Evolutionary conservation across 2,113 vertebrate genomes (phyloP).

Genomic region (Lophochroa leadbeateri): DNA sequence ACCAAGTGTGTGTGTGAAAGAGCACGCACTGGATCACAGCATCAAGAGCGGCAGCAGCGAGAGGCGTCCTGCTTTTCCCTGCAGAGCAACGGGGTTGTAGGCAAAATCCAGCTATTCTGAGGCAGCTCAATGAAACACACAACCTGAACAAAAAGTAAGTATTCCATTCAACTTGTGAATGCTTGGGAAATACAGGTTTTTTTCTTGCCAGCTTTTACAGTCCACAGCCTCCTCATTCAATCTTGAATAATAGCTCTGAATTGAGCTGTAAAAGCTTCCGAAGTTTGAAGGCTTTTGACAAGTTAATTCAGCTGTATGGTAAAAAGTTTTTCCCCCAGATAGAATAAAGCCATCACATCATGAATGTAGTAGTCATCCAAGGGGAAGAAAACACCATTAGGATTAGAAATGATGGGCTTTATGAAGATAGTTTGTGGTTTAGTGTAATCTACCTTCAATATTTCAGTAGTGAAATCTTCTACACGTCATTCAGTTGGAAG

Average conservation of each 20-base stretch:
- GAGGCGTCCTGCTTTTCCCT: background rate
- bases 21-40: background rate
- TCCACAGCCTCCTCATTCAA: constrained; percentile 75
- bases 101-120: constrained; percentile 51
- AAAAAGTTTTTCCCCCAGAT: constrained; percentile 78
- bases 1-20: background rate
- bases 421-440: constrained; percentile 75
- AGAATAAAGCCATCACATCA: constrained; percentile 76
- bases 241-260: constrained; percentile 79
- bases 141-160: constrained; percentile 70
- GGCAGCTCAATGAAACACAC: constrained; percentile 60
- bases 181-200: constrained; percentile 62
- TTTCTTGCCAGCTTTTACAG: constrained; percentile 73
- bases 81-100: background rate
- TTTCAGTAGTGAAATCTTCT: constrained; percentile 74
- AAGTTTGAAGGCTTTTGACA: constrained; percentile 83
- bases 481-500: constrained; percentile 70
- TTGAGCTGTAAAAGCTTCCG: constrained; percentile 80
- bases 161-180: constrained; percentile 60
- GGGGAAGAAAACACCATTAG: constrained; percentile 79
- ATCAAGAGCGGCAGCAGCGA: background rate
- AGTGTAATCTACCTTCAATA: constrained; percentile 77
- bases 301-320: constrained; percentile 81
- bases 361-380: constrained; percentile 67
- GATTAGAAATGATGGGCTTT: constrained; percentile 71